Conservation (phyloP, 2,113 vertebrate genomes). For the Alaudala cheleensis region DNA sequence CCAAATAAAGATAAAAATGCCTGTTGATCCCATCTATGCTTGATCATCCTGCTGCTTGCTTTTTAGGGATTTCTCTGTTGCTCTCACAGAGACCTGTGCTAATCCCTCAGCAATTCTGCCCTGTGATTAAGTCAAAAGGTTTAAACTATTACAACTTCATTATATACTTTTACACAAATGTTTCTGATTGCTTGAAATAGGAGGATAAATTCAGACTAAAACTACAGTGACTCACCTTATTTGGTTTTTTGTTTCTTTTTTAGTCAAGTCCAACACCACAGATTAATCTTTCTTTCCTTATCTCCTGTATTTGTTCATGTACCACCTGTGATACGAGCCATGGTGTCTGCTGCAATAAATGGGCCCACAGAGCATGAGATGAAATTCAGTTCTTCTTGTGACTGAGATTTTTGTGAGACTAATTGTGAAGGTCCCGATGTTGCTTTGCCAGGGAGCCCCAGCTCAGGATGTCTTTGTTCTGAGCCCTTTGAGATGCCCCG, state of each 20-base stretch:
- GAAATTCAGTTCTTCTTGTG: background rate
- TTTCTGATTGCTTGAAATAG: background rate
- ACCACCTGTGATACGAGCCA: background rate
- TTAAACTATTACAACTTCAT: background rate
- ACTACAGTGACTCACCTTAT: background rate
- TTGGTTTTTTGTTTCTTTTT: background rate
- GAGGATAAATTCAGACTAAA: background rate
- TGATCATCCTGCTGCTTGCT: background rate
- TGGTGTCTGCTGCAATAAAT: background rate
- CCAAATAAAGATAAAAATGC: constrained; percentile 11
- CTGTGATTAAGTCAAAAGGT: background rate
- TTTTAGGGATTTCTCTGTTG: background rate
- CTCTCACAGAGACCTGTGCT: background rate
- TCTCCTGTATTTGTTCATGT: background rate
- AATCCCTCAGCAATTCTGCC: background rate
- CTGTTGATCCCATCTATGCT: background rate
- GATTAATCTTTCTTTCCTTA: background rate
- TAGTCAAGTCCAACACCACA: background rate
- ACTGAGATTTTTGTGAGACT: background rate
- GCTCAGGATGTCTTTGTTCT: background rate
- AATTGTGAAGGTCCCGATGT: fast-evolving
- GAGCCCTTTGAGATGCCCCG: background rate
- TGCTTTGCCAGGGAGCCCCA: background rate
- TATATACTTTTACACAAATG: background rate
- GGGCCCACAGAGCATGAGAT: background rate